Evolutionary conservation across 2,113 vertebrate genomes (phyloP).

Genomic region (Cygnus atratus): DNA sequence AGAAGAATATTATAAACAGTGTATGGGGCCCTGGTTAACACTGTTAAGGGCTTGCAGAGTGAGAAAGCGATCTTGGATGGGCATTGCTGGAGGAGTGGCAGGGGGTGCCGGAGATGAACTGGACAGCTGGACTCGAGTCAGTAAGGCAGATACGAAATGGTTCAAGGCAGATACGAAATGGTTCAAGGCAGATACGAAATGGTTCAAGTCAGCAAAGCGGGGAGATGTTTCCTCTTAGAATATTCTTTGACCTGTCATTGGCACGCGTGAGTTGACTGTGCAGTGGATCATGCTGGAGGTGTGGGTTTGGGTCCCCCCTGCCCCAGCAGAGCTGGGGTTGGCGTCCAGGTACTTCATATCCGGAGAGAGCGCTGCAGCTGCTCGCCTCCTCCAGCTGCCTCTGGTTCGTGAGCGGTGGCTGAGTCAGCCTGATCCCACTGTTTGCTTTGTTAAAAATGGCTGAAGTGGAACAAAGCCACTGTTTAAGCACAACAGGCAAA

Average conservation of each 20-base stretch:
- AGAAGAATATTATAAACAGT: not conserved
- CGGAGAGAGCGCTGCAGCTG: not conserved
- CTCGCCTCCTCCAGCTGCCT: not conserved
- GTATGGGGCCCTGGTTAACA: not conserved
- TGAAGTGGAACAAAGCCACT: not conserved
- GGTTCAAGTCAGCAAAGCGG: not conserved
- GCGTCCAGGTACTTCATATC: not conserved
- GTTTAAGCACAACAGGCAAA: not conserved
- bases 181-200: rapidly evolving
- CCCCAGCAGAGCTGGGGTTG: not conserved
- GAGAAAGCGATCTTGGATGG: not conserved
- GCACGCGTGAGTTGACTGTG: not conserved
- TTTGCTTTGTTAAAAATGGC: not conserved
- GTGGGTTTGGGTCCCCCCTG: too few relatives aligned
- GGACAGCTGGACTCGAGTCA: not conserved
- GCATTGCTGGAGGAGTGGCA: not conserved
- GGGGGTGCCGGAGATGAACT: not conserved
- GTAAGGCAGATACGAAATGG: not conserved
- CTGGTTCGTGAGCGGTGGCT: not conserved
- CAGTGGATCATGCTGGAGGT: not conserved
- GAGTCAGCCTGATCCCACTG: conserved; percentile 19
- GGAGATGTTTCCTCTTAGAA: rapidly evolving
- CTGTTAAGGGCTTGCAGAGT: not conserved
- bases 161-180: not conserved
- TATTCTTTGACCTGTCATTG: not conserved